Base-by-base conservation (phyloP, 2,888 invertebrate genomes). In the Thera obeliscata region DNA sequence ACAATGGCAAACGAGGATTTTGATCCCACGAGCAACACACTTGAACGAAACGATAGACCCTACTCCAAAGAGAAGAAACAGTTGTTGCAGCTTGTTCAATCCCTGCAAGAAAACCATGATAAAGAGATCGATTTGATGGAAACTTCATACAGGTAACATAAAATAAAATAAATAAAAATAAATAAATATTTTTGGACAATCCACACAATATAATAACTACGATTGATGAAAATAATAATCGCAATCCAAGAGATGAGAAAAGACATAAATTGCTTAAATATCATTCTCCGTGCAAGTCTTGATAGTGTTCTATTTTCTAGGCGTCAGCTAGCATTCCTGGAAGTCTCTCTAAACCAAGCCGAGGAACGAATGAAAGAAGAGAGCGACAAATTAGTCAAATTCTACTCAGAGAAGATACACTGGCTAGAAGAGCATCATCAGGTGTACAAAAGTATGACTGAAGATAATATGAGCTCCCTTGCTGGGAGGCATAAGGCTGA, bases 91-190 rank as follows among this genome's bases (percentile, higher is more conserved):
- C 78, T 95, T 9, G 90, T 95, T 1, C 87, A 88, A 49, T 92
- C 94, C 0, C 79, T 95, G 46, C 94, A 94, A 77, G 94, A 94
- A 73, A 93, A 95, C 73, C 95, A 95, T 66, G 91, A 94, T 54
- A 95, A 95, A 73, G 95, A 95, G 82, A 90, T 95, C 50, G 95
- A 95, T 81, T 81, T 95, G 49, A 90, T 95, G 90, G 95, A 95
- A 80, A 95, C 94, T 67, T 95, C 95, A 0, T 95, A 95, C 74
- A 95, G 95, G 95, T 95, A 68, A 5, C 22, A 9, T 12, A 38
- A 54, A 36, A 61, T 12, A 59, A 54, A 22, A 50, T 5, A 8
- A 8, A 7, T 8, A 46, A 38, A 38, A 38, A 38, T 38, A 22
- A 22, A 22, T 22, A 22, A 22, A 22, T 22, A 22, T 22, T 22